Percentiles rank a stretch among this genome's conserved stretches.
Conservation (phyloP, 1,140 invertebrate species). For the Acromyrmex echinatior region DNA sequence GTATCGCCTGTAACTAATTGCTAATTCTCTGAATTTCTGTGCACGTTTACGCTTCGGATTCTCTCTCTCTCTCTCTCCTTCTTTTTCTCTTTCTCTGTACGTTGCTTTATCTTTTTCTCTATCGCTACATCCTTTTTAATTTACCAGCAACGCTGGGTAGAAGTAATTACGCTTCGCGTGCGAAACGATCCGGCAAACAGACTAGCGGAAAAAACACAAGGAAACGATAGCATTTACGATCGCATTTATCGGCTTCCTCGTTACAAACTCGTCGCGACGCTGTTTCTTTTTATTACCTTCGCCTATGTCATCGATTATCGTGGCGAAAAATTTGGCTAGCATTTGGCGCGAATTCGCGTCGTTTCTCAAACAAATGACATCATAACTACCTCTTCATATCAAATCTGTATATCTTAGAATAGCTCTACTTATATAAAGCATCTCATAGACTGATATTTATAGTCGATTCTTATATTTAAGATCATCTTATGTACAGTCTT, state of each 20-base stretch:
- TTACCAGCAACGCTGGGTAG: slow-evolving; percentile 30
- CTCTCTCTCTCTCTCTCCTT: slow-evolving; percentile 6
- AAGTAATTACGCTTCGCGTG: slow-evolving; percentile 57
- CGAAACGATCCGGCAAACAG: slow-evolving; percentile 36
- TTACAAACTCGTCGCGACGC: slow-evolving; percentile 70
- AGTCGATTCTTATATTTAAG: too few relatives aligned
- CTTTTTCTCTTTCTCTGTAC: background rate
- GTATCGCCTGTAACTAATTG: slow-evolving; percentile 20
- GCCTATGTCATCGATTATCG: slow-evolving; percentile 49
- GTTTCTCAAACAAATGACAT: slow-evolving; percentile 63
- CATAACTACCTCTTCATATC: slow-evolving; percentile 53
- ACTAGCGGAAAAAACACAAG: slow-evolving; percentile 30
- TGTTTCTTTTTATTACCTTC: slow-evolving; percentile 48
- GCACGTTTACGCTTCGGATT: background rate
- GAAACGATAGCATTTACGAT: slow-evolving; percentile 72
- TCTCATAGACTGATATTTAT: too few relatives aligned
- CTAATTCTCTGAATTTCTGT: slow-evolving; percentile 44
- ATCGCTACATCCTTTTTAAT: slow-evolving; percentile 48
- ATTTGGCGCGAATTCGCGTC: slow-evolving; percentile 53
- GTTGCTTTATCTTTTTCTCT: background rate
- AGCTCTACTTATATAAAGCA: background rate
- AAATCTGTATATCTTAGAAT: slow-evolving; percentile 35
- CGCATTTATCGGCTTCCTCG: slow-evolving; percentile 68
- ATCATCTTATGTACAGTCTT: too few relatives aligned
- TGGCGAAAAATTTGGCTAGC: slow-evolving; percentile 33